Conservation (phyloP, 2,797 vertebrate genomes). For the Hydrophis major region DNA sequence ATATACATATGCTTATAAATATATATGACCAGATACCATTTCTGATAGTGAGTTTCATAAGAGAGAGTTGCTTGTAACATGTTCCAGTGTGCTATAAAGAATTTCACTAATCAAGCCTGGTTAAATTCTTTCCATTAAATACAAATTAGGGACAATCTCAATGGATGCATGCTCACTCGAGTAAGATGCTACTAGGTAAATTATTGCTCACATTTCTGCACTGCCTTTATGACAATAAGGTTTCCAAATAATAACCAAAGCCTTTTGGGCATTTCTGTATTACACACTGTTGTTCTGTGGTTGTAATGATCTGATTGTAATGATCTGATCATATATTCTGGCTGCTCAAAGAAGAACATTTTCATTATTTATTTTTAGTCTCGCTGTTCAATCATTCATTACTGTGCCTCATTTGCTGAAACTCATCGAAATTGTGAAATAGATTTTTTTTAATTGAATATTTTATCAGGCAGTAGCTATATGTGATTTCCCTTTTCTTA, state of each 20-base stretch:
- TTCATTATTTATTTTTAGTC: conserved; percentile 47
- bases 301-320: conserved; percentile 36
- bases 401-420: conserved; percentile 9
- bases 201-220: background rate
- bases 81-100: background rate
- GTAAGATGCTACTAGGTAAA: background rate
- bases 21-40: background rate
- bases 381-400: conserved; percentile 2
- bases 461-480: conserved; percentile 36
- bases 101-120: background rate
- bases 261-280: background rate
- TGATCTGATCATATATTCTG: conserved; percentile 25
- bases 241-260: conserved; percentile 18
- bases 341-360: background rate
- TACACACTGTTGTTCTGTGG: conserved; percentile 1
- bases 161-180: background rate
- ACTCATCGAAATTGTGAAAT: conserved; percentile 41
- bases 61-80: background rate
- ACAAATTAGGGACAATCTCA: background rate
- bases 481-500: conserved; percentile 56
- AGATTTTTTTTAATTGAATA: conserved; percentile 27
- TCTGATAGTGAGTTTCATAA: background rate
- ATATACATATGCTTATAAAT: background rate
- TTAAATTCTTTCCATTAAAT: background rate
- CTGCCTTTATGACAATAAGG: background rate